Evolutionary conservation across 2,113 vertebrate species (phyloP).

Genomic region (Chroicocephalus ridibundus): DNA sequence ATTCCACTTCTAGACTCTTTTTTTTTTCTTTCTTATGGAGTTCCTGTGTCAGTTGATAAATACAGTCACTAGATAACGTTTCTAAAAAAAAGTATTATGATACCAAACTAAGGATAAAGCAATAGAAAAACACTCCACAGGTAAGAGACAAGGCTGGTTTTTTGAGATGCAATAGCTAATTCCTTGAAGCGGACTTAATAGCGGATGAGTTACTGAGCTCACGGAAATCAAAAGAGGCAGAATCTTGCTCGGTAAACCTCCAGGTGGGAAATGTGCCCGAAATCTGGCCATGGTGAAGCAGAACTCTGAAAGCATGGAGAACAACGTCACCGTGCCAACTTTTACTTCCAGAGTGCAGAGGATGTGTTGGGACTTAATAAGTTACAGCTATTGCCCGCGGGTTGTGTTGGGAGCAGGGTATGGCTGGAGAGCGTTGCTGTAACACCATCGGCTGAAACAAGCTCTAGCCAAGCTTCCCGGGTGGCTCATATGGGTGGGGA

Average conservation of each 20-base stretch:
- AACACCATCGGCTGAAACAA: background rate
- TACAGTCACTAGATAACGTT: background rate
- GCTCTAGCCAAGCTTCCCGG: background rate
- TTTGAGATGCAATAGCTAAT: background rate
- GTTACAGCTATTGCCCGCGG: rapidly evolving
- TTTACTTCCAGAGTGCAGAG: background rate
- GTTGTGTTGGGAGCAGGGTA: background rate
- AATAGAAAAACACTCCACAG: background rate
- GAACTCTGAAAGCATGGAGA: background rate
- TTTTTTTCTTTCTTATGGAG: background rate
- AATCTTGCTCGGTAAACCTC: background rate
- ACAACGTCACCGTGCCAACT: background rate
- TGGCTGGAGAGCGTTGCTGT: background rate
- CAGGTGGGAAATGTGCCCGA: background rate
- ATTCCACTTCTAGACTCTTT: background rate
- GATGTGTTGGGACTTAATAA: background rate
- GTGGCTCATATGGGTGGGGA: background rate
- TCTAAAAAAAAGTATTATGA: background rate
- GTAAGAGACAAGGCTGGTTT: background rate
- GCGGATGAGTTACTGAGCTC: background rate
- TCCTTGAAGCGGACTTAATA: background rate
- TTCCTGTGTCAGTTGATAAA: background rate
- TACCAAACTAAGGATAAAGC: background rate
- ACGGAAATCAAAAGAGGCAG: background rate
- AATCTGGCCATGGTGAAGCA: background rate